Conservation (phyloP, 2,113 vertebrate genomes). For the Embiotoca jacksoni region DNA sequence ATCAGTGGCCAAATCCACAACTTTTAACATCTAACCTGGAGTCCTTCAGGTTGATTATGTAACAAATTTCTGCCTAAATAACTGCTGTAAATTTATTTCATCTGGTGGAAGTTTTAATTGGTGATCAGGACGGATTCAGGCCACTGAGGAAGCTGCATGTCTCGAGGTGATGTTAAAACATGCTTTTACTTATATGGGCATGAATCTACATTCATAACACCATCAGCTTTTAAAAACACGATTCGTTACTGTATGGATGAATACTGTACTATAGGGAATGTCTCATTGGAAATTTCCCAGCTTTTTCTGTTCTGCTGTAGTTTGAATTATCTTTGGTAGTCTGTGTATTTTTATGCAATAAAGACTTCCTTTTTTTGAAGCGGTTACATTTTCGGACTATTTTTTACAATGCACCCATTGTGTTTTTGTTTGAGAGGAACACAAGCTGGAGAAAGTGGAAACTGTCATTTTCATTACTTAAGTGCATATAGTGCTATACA, state of each 20-base stretch:
- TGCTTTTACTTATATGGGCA: not conserved
- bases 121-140: no score
- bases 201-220: constrained; percentile 6
- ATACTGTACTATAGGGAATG: constrained; percentile 21
- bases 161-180: no score
- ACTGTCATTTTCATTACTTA: no score
- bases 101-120: no score
- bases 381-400: not conserved
- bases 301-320: constrained; percentile 60
- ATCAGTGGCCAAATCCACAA: no score
- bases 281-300: constrained; percentile 34
- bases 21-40: not conserved
- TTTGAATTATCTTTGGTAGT: constrained; percentile 60
- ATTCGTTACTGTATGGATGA: no score
- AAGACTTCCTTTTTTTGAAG: constrained; percentile 55
- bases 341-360: constrained; percentile 73
- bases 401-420: not conserved
- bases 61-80: not conserved
- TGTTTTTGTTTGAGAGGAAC: not conserved
- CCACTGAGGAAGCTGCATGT: no score
- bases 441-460: not conserved
- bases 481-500: no score
- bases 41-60: not conserved
- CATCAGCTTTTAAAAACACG: constrained; percentile 7
- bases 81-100: no score